phyloP scores from a whole-genome alignment of 1,140 invertebrate species.

The Ceratoteleas bidentatus region DNA sequence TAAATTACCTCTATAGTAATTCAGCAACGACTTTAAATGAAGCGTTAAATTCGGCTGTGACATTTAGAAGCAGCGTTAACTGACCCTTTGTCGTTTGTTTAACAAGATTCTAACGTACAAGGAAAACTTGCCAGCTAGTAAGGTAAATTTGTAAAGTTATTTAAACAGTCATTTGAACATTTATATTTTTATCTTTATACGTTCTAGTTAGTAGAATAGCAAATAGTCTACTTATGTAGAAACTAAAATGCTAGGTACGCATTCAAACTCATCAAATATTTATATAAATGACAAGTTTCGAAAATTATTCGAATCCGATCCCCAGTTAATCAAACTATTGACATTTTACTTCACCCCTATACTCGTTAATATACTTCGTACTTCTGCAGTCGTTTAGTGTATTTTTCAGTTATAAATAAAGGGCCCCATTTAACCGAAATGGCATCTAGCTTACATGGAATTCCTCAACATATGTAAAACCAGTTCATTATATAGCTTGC shows the following conservation, averaged over 20 bases:
- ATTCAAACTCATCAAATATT: constrained; percentile 31
- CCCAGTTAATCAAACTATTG: too few species aligned
- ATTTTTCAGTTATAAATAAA: too few species aligned
- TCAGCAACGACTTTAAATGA: too few species aligned
- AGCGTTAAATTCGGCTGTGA: too few species aligned
- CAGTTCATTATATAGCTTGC: too few species aligned
- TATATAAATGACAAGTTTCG: constrained; percentile 23
- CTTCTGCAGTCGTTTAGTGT: too few species aligned
- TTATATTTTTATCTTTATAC: constrained; percentile 42
- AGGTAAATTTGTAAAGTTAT: constrained; percentile 26
- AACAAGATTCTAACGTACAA: constrained; percentile 22
- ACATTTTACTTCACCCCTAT: too few species aligned
- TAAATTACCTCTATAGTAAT: too few species aligned
- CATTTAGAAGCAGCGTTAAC: constrained; percentile 9
- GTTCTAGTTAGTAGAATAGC: constrained; percentile 45
- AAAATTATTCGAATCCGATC: not conserved
- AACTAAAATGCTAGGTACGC: constrained; percentile 41
- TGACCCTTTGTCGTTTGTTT: constrained; percentile 21
- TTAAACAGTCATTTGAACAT: constrained; percentile 34
- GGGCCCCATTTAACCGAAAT: too few species aligned
- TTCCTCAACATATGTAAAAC: too few species aligned
- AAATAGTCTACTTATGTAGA: constrained; percentile 40
- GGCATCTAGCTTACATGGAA: too few species aligned
- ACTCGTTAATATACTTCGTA: too few species aligned
- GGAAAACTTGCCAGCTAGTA: constrained; percentile 22